Evolutionary conservation across 2,113 vertebrate species (phyloP).

Genomic region (Callipepla squamata): DNA sequence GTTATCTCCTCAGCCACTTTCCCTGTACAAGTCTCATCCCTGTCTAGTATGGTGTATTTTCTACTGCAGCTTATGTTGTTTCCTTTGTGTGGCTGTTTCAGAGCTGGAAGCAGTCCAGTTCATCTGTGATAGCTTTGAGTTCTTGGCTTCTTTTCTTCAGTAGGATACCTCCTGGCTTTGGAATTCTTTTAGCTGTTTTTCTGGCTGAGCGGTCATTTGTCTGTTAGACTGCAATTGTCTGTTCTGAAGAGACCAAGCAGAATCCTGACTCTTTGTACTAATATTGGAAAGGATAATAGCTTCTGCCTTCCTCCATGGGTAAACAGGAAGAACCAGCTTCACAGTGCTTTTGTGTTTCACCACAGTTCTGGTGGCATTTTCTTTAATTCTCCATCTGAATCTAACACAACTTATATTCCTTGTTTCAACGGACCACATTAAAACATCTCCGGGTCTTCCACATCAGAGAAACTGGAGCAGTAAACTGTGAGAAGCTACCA

Average conservation of each 20-base stretch:
- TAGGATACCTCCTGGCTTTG: neutral
- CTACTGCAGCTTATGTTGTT: neutral
- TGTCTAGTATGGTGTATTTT: neutral
- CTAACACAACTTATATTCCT: neutral
- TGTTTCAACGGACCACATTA: neutral
- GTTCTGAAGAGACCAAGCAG: neutral
- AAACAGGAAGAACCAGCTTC: neutral
- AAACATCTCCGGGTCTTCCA: neutral
- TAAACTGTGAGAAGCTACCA: neutral
- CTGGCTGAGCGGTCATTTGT: neutral
- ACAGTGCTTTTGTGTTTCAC: fast-evolving
- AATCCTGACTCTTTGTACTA: neutral
- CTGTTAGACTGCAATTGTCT: neutral
- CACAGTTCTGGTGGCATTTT: neutral
- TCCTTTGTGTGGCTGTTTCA: neutral
- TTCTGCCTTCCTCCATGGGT: neutral
- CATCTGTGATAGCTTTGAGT: neutral
- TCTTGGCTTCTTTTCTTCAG: neutral
- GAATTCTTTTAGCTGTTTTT: neutral
- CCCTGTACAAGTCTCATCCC: fast-evolving
- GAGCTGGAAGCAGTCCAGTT: neutral
- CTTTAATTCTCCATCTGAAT: neutral
- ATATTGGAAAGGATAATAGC: neutral
- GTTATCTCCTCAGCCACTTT: neutral
- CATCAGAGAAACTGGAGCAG: neutral